Conservation (phyloP, 2,888 invertebrate genomes). For the Steinernema scapterisci region DNA sequence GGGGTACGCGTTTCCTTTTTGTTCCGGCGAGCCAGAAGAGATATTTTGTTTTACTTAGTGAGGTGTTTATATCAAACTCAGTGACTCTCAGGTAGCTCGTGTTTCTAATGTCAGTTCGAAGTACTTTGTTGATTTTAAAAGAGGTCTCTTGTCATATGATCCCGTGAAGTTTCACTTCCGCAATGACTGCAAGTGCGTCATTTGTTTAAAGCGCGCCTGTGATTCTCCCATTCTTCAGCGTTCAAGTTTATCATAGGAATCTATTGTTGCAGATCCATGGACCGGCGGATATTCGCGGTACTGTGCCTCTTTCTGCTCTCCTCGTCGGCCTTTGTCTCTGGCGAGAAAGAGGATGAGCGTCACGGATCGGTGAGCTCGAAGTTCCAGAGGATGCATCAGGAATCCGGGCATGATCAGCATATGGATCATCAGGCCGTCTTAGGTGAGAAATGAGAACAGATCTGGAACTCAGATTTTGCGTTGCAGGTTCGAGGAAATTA, state of each 20-base stretch:
- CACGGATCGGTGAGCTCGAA: slow-evolving; percentile 26
- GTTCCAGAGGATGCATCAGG: slow-evolving; percentile 36
- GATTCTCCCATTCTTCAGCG: neutral
- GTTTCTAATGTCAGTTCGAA: no score
- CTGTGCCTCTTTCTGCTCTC: neutral
- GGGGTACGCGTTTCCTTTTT: no score
- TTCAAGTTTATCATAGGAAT: no score
- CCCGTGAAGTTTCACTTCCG: no score
- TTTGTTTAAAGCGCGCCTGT: neutral
- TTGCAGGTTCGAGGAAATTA: slow-evolving; percentile 80
- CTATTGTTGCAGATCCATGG: slow-evolving; percentile 13
- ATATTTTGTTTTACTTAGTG: no score
- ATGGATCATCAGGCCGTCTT: slow-evolving; percentile 53
- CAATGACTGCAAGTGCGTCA: no score
- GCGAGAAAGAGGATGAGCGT: slow-evolving; percentile 19
- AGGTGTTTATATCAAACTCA: no score
- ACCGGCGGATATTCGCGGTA: neutral
- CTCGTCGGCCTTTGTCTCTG: neutral
- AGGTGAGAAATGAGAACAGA: slow-evolving; percentile 34
- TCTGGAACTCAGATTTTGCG: neutral
- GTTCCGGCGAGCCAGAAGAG: no score
- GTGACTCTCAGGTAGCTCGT: no score
- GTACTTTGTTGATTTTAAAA: no score
- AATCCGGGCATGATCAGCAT: slow-evolving; percentile 40
- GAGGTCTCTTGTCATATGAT: no score